These are phyloP conservation scores for Rostratula benghalensis DNA, from an alignment of 2,113 vertebrate species.

Conservation along the genomic window DNA sequence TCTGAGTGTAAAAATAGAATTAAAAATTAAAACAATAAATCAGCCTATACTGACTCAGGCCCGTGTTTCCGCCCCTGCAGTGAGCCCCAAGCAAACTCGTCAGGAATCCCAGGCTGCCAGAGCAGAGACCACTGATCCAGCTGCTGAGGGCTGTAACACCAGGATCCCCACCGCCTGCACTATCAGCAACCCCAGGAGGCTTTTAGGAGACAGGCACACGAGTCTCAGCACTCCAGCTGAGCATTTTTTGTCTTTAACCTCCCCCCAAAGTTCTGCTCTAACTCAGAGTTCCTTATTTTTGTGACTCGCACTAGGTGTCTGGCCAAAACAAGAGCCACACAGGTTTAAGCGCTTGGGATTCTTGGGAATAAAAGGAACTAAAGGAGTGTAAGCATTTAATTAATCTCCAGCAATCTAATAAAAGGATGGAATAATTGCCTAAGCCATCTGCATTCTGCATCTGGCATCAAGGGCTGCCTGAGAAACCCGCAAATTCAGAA, in stretches of 20 bases:
- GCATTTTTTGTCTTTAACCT: not conserved
- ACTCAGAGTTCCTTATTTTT: not conserved
- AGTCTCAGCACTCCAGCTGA: accelerated
- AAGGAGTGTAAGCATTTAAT: constrained; percentile 53
- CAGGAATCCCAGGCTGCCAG: constrained; percentile 4
- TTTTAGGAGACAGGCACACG: not conserved
- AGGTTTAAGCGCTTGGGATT: not conserved
- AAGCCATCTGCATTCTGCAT: constrained; percentile 36
- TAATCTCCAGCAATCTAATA: constrained; percentile 54
- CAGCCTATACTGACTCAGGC: not conserved
- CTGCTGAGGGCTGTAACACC: not conserved
- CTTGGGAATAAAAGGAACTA: constrained; percentile 19
- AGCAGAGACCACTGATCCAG: constrained; percentile 2
- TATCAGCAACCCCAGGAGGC: not conserved
- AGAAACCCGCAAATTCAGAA: not conserved
- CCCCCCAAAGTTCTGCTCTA: not conserved
- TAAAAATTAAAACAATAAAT: not conserved
- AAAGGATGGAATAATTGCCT: constrained; percentile 43
- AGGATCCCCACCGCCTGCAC: accelerated
- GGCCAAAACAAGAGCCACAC: not conserved
- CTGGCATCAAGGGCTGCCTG: constrained; percentile 2
- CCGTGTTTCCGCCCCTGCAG: not conserved
- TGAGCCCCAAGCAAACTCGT: constrained; percentile 18
- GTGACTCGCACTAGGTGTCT: accelerated
- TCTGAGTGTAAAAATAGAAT: not conserved